A percentile compares a stretch with the other conserved stretches of the same genome.
Conservation (phyloP, 2,113 vertebrate species). For the Lagopus leucura region DNA sequence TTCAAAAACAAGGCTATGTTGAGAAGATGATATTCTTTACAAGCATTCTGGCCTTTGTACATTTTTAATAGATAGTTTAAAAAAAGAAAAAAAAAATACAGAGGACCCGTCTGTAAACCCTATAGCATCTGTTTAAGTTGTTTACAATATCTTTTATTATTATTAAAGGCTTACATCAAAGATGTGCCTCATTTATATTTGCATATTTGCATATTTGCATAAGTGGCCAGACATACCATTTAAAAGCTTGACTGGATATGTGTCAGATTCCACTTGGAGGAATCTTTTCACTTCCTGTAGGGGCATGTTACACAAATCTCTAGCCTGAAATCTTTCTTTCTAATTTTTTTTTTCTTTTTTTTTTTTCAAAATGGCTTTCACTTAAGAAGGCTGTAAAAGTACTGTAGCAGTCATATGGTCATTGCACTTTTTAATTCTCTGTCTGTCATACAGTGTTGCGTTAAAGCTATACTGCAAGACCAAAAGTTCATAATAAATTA, state of each 20-base stretch:
- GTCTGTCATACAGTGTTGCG: background rate
- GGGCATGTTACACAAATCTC: background rate
- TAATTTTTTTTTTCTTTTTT: background rate
- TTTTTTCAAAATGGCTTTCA: background rate
- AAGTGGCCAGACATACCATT: slow-evolving; percentile 5
- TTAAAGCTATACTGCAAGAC: background rate
- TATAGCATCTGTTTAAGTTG: slow-evolving; percentile 50
- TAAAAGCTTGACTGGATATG: slow-evolving; percentile 21
- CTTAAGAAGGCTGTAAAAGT: slow-evolving; percentile 13
- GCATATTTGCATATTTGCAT: background rate
- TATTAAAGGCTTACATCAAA: slow-evolving; percentile 5
- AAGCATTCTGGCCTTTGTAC: slow-evolving; percentile 35
- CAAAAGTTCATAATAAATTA: background rate
- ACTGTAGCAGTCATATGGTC: background rate
- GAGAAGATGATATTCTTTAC: slow-evolving; percentile 36
- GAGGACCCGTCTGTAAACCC: background rate
- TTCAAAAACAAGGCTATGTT: slow-evolving; percentile 20
- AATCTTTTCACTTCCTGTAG: slow-evolving; percentile 15
- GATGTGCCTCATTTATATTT: slow-evolving; percentile 15
- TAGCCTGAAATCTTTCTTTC: background rate
- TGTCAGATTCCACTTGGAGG: slow-evolving; percentile 17
- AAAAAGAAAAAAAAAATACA: slow-evolving; percentile 42
- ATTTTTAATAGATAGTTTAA: slow-evolving; percentile 39
- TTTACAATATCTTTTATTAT: slow-evolving; percentile 27
- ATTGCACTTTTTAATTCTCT: background rate